Evolutionary conservation across 2,888 invertebrate genomes (phyloP), one percentile per base, ranked within the genome.

Genomic region (Mesochorus sp.): DNA sequence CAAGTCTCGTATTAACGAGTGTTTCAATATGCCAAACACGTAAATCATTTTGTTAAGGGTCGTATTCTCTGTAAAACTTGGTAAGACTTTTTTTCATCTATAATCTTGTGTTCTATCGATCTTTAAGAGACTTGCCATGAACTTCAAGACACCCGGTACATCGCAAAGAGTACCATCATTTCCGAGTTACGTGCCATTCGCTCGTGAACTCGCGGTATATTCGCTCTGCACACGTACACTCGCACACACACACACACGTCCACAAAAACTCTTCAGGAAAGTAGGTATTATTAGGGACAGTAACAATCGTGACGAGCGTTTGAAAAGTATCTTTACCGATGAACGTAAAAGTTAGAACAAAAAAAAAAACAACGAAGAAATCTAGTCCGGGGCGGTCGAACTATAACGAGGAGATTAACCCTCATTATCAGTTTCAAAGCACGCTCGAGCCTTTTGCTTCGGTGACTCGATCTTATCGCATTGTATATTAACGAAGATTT

Each of bases 111-210:
- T n/a, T n/a, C n/a, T n/a, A n/a, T n/a, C n/a, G n/a, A n/a, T n/a
- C n/a, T n/a, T n/a, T n/a, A n/a, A n/a, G n/a, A n/a, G n/a, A n/a
- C n/a, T n/a, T n/a, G n/a, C n/a, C n/a, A n/a, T n/a, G n/a, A n/a
- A n/a, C n/a, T n/a, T n/a, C n/a, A n/a, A n/a, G n/a, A n/a, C n/a
- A n/a, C n/a, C n/a, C n/a, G 24, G 44, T 24, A n/a, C 34, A 57
- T 51, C 42, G 66, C 59, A 31, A 42, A 62, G 37, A 53, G 61
- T 53, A 61, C 39, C 53, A 53, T 61, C 61, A 37, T 72, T 73
- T 62, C 67, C 72, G 44, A 67, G 72, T 73, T 77, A 75, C 62
- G 75, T 73, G 76, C 76, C 42, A 49, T 76, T 79, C 51, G 72
- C 49, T 72, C 76, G 59, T 64, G 62, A 57, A 26, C 55, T 49